phyloP scores from a whole-genome alignment of 2,797 vertebrate species.

The Dendrocincla tyrannina region DNA sequence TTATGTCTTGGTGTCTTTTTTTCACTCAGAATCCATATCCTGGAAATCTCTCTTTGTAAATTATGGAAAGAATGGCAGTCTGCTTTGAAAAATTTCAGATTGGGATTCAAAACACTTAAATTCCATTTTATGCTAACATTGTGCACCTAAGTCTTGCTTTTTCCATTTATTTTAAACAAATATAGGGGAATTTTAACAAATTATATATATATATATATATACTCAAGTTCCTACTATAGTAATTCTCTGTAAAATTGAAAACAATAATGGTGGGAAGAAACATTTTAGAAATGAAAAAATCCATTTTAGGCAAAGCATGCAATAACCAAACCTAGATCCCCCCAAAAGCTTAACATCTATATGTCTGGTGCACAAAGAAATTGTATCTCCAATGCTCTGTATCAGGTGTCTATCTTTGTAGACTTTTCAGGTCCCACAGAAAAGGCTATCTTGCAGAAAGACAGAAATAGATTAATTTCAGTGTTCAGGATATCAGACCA shows the following conservation, averaged over 20 bases:
- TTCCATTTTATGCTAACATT: neutral
- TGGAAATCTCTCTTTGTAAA: neutral
- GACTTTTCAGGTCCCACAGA: neutral
- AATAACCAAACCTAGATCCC: neutral
- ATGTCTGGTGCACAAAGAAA: neutral
- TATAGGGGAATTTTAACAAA: rapidly evolving
- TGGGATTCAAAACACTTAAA: neutral
- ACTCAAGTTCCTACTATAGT: neutral
- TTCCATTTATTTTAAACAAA: neutral
- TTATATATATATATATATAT: neutral
- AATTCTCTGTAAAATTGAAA: neutral
- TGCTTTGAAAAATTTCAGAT: neutral
- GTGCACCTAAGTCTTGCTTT: neutral
- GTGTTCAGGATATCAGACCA: neutral
- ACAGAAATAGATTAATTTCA: neutral
- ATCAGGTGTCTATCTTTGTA: neutral
- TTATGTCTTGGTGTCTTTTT: neutral
- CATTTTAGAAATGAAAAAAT: neutral
- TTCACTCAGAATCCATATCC: neutral
- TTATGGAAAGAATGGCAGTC: neutral
- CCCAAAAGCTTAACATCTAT: neutral
- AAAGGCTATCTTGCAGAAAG: neutral
- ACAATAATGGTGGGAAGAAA: neutral
- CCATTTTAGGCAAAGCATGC: neutral
- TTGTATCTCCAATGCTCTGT: neutral